Percentiles rank a stretch among this genome's conserved stretches.
Conservation (phyloP, 1,140 invertebrate species). For the Drosophila willistoni region DNA sequence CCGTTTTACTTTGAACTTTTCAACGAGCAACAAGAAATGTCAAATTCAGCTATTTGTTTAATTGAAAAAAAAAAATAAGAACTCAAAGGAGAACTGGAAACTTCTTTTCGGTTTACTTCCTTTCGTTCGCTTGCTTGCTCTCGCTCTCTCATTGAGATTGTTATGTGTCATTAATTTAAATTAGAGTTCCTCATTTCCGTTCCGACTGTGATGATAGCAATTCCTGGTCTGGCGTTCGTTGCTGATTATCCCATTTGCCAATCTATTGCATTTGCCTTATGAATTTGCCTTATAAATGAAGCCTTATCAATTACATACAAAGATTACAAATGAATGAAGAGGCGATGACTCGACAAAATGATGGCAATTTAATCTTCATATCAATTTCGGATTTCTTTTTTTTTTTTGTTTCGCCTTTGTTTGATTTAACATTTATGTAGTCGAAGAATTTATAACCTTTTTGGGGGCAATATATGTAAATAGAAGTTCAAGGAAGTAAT, state of each 20-base stretch:
- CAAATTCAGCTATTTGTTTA: slow-evolving; percentile 81
- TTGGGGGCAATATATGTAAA: no score
- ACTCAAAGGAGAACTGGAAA: slow-evolving; percentile 5
- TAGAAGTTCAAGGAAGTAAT: no score
- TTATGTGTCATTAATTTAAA: slow-evolving; percentile 76
- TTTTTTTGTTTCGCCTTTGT: neutral
- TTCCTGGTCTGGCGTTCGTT: neutral
- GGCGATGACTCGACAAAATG: slow-evolving; percentile 3
- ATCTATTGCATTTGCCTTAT: slow-evolving; percentile 31
- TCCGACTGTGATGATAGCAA: no score
- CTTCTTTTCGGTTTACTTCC: neutral
- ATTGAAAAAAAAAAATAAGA: slow-evolving; percentile 61
- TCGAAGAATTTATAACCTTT: neutral
- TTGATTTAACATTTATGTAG: neutral
- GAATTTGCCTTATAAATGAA: no score
- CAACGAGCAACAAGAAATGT: slow-evolving; percentile 58
- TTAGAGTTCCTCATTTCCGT: slow-evolving; percentile 44
- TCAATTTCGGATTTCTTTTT: neutral
- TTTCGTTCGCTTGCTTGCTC: neutral
- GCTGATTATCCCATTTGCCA: slow-evolving; percentile 28
- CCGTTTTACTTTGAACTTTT: slow-evolving; percentile 64
- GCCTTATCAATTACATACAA: slow-evolving; percentile 1
- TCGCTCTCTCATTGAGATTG: slow-evolving; percentile 36
- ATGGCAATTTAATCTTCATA: neutral
- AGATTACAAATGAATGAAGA: neutral